phyloP scores from a whole-genome alignment of 1,140 invertebrate species.

The Drosophila arawakana region DNA sequence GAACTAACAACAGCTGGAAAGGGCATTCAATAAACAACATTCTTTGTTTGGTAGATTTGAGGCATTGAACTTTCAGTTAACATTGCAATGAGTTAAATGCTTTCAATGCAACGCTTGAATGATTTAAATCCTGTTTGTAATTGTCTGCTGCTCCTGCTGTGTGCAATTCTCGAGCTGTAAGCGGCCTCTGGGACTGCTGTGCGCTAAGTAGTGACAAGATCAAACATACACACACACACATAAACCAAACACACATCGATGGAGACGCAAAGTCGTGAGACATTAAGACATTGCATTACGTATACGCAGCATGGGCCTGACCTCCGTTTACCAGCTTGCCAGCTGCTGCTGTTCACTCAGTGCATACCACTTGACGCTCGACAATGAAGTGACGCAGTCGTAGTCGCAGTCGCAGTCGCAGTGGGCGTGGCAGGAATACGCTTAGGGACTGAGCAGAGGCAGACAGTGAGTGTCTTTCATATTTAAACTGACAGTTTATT shows the following conservation, averaged over 20 bases:
- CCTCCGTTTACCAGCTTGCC: conserved; percentile 25
- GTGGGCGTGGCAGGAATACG: conserved; percentile 24
- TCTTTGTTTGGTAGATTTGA: no score
- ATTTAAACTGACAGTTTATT: conserved; percentile 83
- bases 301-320: conserved; percentile 39
- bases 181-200: conserved; percentile 40
- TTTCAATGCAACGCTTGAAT: no score
- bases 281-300: conserved; percentile 30
- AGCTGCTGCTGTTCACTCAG: conserved; percentile 49
- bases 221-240: conserved; percentile 13
- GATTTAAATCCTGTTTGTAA: no score
- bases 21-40: no score
- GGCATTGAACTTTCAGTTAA: no score
- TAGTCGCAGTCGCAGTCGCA: conserved; percentile 46
- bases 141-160: conserved; percentile 5
- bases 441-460: background rate
- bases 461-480: conserved; percentile 57
- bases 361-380: conserved; percentile 60
- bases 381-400: conserved; percentile 46
- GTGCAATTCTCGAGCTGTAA: background rate
- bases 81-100: no score
- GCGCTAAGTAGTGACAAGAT: conserved; percentile 67
- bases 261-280: background rate
- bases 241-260: background rate
- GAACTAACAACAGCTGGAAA: no score